phyloP scores from a whole-genome alignment of 2,888 invertebrate genomes.

The Lycophotia porphyrea region DNA sequence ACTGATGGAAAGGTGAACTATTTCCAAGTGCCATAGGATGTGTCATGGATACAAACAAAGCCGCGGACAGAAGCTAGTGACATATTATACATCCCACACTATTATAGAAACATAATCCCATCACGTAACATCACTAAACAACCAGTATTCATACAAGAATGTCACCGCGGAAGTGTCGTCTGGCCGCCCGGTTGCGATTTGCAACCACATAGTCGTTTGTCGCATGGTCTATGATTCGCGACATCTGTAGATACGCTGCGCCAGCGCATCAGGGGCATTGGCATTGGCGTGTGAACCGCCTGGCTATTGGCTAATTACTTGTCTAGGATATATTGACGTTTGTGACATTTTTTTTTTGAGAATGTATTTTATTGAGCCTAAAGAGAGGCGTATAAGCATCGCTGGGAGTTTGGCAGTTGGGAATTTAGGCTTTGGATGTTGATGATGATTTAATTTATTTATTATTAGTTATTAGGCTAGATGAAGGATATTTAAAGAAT shows the following conservation, averaged over 20 bases:
- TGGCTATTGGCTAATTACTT: constrained; percentile 12
- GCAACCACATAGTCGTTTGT: constrained; percentile 46
- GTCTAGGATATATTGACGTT: constrained; percentile 7
- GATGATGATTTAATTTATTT: too few relatives aligned
- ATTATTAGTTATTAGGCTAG: background rate
- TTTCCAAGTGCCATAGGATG: background rate
- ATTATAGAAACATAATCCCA: constrained; percentile 14
- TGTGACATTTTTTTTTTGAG: constrained; percentile 2
- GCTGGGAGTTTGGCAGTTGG: too few relatives aligned
- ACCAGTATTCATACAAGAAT: constrained; percentile 43
- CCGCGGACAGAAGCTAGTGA: background rate
- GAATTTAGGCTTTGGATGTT: background rate
- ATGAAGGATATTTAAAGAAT: background rate
- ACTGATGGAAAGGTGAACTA: background rate
- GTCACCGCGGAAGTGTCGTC: constrained; percentile 63
- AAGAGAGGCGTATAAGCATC: background rate
- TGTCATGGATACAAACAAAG: background rate
- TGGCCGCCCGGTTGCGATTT: constrained; percentile 48
- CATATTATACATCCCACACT: background rate
- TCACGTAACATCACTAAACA: constrained; percentile 11
- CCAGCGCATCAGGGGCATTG: constrained; percentile 60
- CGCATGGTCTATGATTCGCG: constrained; percentile 45
- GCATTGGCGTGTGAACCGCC: constrained; percentile 54
- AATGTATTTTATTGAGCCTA: background rate
- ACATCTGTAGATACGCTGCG: constrained; percentile 51